Percentiles rank a stretch among this genome's conserved stretches.
phyloP scores from a whole-genome alignment of 2,888 invertebrate species.

The Epistrophe eligans region DNA sequence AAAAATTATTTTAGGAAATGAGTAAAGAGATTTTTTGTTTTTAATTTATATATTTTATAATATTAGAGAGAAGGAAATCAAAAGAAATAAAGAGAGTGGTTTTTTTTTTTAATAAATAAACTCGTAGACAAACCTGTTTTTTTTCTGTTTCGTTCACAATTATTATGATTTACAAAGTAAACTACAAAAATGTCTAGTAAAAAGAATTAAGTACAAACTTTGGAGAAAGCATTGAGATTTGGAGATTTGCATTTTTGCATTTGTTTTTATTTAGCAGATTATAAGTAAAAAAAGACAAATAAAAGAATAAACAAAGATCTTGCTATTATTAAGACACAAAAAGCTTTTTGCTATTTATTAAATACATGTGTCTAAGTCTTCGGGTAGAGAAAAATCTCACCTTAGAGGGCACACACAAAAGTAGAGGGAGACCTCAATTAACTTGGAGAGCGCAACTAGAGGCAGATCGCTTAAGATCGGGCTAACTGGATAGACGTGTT shows the following conservation, averaged over 20 bases:
- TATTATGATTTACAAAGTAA: neutral
- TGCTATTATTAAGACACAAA: no score
- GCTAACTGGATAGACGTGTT: no score
- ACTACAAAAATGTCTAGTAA: neutral
- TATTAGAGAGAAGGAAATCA: conserved; percentile 2
- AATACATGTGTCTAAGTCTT: no score
- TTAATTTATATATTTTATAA: conserved; percentile 9
- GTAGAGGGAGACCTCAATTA: no score
- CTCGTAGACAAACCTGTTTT: neutral
- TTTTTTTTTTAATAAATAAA: neutral
- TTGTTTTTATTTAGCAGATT: neutral
- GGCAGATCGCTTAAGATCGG: no score
- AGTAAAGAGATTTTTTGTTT: conserved; percentile 28
- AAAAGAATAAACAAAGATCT: neutral
- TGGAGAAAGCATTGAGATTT: conserved; percentile 2
- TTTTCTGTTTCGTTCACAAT: neutral
- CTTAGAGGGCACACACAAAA: no score
- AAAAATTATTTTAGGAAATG: conserved; percentile 55
- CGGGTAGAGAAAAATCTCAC: no score
- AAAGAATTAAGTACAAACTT: conserved; percentile 51
- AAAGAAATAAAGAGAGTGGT: conserved; percentile 34
- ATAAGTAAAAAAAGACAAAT: neutral
- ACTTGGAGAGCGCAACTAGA: no score
- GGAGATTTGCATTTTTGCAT: neutral
- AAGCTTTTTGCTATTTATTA: no score